phyloP scores from a whole-genome alignment of 2,797 vertebrate species.

The Myotis daubentonii region DNA sequence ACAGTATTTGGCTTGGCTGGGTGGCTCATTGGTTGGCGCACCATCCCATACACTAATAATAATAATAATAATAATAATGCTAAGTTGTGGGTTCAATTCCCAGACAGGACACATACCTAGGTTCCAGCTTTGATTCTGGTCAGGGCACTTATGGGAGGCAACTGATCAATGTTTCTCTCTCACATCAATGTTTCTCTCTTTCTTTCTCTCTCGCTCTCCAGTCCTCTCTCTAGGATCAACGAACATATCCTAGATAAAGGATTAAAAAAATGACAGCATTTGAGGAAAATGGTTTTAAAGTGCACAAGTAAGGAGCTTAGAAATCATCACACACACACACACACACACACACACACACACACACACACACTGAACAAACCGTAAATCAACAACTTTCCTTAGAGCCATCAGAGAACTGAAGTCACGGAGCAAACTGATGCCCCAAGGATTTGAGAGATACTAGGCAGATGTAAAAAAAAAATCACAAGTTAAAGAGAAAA shows the following conservation, averaged over 20 bases:
- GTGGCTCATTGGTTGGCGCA: neutral
- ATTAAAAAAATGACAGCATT: neutral
- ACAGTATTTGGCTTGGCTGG: neutral
- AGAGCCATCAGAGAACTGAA: neutral
- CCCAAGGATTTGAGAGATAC: neutral
- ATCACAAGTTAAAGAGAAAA: neutral
- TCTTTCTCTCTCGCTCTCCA: neutral
- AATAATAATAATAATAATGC: no score
- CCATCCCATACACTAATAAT: neutral
- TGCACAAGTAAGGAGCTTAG: neutral
- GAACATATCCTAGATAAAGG: neutral
- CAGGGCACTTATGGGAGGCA: neutral
- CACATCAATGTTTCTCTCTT: neutral
- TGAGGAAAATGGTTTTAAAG: neutral
- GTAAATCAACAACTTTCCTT: neutral
- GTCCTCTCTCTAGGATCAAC: neutral
- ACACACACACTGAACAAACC: neutral
- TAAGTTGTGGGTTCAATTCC: neutral
- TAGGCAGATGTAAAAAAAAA: neutral
- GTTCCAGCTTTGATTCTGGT: neutral
- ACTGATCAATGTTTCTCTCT: neutral
- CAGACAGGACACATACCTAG: neutral
- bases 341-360: neutral
- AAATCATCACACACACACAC: neutral
- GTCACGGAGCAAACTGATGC: neutral